Evolutionary conservation across 2,797 vertebrate genomes (phyloP).

Genomic region (Menidia menidia): DNA sequence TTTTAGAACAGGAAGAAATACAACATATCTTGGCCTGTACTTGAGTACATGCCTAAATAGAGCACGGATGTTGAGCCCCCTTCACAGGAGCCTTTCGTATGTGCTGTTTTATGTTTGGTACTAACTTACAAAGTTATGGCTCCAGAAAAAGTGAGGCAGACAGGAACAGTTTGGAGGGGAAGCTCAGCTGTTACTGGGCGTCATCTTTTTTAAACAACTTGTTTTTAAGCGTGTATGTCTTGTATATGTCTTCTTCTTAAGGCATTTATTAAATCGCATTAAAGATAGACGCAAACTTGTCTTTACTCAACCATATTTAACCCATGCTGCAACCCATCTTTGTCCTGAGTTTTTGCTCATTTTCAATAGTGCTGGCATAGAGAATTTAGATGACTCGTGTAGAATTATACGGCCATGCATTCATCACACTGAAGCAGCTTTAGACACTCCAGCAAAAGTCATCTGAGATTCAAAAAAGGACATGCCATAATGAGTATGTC

Average conservation of each 20-base stretch:
- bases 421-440: conserved; percentile 2
- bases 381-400: conserved; percentile 1
- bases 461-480: neutral
- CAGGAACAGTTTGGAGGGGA: conserved; percentile 4
- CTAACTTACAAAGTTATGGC: conserved; percentile 19
- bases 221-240: conserved; percentile 20
- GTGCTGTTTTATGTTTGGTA: neutral
- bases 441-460: neutral
- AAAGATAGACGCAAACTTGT: conserved; percentile 12
- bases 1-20: neutral
- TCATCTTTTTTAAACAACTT: conserved; percentile 5
- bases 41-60: neutral
- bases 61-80: neutral
- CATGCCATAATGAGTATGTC: neutral
- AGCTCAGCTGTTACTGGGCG: conserved; percentile 18
- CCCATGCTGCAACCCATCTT: conserved; percentile 12
- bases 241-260: conserved; percentile 3
- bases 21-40: too few species aligned
- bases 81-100: neutral
- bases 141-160: conserved; percentile 21
- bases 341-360: conserved; percentile 1
- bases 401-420: neutral
- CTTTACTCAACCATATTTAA: conserved; percentile 12
- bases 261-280: conserved; percentile 18
- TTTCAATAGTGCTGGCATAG: conserved; percentile 16